Base-by-base conservation (phyloP, 2,888 invertebrate species). In the Cacoxenus indagator region DNA sequence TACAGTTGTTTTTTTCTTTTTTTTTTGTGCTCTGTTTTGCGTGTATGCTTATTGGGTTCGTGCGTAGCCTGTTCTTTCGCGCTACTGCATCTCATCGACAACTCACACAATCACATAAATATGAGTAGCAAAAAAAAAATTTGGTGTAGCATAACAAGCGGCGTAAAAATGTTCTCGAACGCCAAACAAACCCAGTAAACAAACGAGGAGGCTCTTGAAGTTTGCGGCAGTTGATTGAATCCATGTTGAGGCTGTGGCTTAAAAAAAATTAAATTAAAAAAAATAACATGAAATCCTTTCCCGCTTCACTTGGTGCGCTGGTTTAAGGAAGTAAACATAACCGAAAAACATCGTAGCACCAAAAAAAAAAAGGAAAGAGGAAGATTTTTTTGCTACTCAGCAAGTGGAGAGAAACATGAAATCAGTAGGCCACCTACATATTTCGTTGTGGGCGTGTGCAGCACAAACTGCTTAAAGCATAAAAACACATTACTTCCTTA, bases 371-470 rank as follows among this genome's bases (percentile, higher is more conserved):
- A 43, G 45, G 14, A 45, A 62, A 64, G 37, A 37, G 14, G 37
- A 57, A 57, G 45, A 80, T 72, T 82, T 75, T 79, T 81, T 79
- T 75, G 79, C 81, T 83, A 81, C 75, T 82, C 75, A 22, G 48
- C 27, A 26, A 27, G 46, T 64, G 48, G 46, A 64, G 64, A 26
- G 17, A 46, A 43, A 17, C 62, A 9, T n/a, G 22, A 61, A 59
- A 69, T 81, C 76, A 82, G 78, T 26, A 19, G 37, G 31, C 57
- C 19, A 17, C 61, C 26, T n/a, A 26, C 55, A 55, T 5, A 37
- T 37, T 37, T 37, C 14, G 37, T 4, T 37, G 37, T 8, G 37
- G 9, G 37, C 37, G 37, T 37, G 8, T 37, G 37, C 37, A n/a
- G n/a, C 27, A 9, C 24, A 22, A 37, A 61, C 31, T 8, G 43